These are phyloP conservation scores for Archaeoteleia sp. DNA, from an alignment of 2,888 invertebrate genomes.

Conservation along the genomic window DNA sequence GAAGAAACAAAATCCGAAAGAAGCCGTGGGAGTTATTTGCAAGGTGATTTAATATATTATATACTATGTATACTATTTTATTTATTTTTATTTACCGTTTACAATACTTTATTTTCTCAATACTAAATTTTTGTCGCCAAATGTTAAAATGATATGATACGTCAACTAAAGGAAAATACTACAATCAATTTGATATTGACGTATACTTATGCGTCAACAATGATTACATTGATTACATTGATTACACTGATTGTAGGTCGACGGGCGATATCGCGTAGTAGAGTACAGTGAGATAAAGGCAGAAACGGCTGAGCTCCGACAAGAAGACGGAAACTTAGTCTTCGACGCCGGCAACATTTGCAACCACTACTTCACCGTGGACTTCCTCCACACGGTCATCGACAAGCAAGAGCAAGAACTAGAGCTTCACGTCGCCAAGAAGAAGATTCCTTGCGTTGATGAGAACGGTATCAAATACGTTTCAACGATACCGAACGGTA, in stretches of 20 bases:
- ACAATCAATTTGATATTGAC: too few species aligned
- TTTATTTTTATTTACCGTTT: too few species aligned
- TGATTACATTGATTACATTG: too few species aligned
- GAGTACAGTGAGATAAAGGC: conserved; percentile 98
- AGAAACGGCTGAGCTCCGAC: conserved; percentile 87
- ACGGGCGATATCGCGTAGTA: conserved; percentile 92
- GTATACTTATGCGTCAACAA: too few species aligned
- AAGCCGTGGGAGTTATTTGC: conserved; percentile 97
- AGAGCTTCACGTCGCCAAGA: conserved; percentile 95
- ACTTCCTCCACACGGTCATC: conserved; percentile 87
- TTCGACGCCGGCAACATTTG: conserved; percentile 98
- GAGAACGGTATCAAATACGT: conserved; percentile 81
- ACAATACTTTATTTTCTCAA: too few species aligned
- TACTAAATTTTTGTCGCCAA: too few species aligned
- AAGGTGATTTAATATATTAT: conserved; percentile 65
- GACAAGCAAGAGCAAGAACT: conserved; percentile 83
- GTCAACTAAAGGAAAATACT: too few species aligned
- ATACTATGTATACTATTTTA: background rate
- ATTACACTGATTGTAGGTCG: conserved; percentile 79
- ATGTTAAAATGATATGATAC: too few species aligned
- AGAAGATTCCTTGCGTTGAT: conserved; percentile 94
- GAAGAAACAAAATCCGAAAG: conserved; percentile 91
- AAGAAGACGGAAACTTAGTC: conserved; percentile 86
- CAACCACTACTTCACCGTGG: conserved; percentile 95
- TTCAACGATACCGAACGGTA: conserved; percentile 92